Evolutionary conservation across 2,113 vertebrate species (phyloP).

Genomic region (Carlito syrichta): DNA sequence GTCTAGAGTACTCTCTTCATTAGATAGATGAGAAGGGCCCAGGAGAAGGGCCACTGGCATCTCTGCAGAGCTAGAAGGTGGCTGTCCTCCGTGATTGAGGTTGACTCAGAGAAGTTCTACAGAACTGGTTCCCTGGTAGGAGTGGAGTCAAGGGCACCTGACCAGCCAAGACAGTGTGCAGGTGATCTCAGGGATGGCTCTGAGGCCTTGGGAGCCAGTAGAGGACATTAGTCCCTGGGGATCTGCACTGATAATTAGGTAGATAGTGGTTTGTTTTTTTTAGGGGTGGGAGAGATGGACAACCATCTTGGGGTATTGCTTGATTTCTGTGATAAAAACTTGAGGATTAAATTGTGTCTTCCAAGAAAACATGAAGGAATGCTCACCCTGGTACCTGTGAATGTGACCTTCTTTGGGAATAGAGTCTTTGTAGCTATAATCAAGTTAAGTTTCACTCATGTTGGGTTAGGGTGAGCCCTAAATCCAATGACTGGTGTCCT

Average conservation of each 20-base stretch:
- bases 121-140: background rate
- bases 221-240: fast-evolving
- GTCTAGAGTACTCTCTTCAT: background rate
- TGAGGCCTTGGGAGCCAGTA: background rate
- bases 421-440: background rate
- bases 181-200: background rate
- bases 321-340: background rate
- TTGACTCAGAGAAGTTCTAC: too few species aligned
- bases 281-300: background rate
- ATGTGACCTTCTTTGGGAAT: background rate
- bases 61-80: background rate
- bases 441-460: background rate
- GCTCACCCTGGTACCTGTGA: background rate
- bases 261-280: background rate
- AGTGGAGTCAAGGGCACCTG: background rate
- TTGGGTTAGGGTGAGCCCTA: background rate
- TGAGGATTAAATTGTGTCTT: background rate
- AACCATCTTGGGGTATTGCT: background rate
- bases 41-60: too few species aligned
- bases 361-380: background rate
- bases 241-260: background rate
- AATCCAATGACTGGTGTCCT: background rate
- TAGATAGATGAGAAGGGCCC: background rate
- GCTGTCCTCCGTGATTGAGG: background rate
- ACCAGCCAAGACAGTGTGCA: background rate